These are phyloP conservation scores for Pelodytes ibericus DNA, from an alignment of 2,797 vertebrate species.

Conservation along the genomic window DNA sequence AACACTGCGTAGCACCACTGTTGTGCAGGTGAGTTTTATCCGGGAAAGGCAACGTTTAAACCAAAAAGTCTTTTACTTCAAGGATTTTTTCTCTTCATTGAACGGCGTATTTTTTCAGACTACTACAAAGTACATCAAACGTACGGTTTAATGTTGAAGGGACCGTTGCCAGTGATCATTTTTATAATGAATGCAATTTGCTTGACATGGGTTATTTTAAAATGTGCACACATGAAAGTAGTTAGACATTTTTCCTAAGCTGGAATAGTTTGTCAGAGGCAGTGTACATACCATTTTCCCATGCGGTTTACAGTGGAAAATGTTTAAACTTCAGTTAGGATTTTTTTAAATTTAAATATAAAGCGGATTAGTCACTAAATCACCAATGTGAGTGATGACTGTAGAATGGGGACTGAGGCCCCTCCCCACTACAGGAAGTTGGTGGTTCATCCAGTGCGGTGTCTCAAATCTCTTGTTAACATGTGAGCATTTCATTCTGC, in stretches of 20 bases:
- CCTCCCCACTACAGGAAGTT: conserved; percentile 70
- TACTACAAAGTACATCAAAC: neutral
- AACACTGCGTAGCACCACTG: too few relatives aligned
- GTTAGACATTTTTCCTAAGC: conserved; percentile 68
- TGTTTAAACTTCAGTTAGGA: conserved; percentile 69
- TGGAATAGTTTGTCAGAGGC: conserved; percentile 67
- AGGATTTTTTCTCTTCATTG: too few relatives aligned
- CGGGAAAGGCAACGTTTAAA: too few relatives aligned
- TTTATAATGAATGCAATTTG: neutral
- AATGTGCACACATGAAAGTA: conserved; percentile 67
- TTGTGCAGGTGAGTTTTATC: too few relatives aligned
- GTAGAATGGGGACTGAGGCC: conserved; percentile 58
- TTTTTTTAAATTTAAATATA: conserved; percentile 62
- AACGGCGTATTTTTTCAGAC: too few relatives aligned
- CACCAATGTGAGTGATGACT: conserved; percentile 65
- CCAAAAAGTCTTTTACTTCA: too few relatives aligned
- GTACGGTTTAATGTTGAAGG: neutral
- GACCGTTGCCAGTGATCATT: too few relatives aligned
- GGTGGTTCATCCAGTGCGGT: conserved; percentile 69
- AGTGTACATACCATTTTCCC: conserved; percentile 68
- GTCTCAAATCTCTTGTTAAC: conserved; percentile 67
- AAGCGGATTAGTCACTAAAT: conserved; percentile 73
- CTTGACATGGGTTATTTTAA: conserved; percentile 36
- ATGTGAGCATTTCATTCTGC: conserved; percentile 76
- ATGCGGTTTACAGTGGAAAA: conserved; percentile 78